Evolutionary conservation across 2,888 invertebrate genomes (phyloP), one percentile per base, ranked within the genome.

Genomic region (Lasioglossum calceatum): DNA sequence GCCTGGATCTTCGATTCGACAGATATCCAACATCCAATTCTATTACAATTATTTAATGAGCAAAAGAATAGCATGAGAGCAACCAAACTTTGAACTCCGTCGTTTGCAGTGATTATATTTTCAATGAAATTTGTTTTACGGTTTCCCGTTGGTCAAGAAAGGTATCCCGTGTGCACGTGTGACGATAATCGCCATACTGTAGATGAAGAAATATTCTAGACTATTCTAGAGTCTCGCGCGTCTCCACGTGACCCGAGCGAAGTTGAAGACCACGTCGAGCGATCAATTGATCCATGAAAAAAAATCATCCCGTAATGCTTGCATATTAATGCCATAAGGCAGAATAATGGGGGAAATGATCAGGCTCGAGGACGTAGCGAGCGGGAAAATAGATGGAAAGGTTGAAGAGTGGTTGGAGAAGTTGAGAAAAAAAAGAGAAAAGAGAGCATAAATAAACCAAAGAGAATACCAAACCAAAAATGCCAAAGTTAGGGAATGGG

Each of bases 221-320:
- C 36, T 36, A 36, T 36, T 36, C 23, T 39, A 10, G 5, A 12
- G 77, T 71, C 75, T 81, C 73, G 72, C 67, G 86, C 27, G 10
- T 16, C 4, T 50, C 73, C 86, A 87, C 86, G 86, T 86, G 86
- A 82, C 44, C 27, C 3, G 16, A 36, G 67, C 36, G 8, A 44
- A 50, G 27, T 27, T 12, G 27, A 14, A 64, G 61, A 64, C 16
- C 23, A 1, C 54, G 72, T 77, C 36, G 58, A 77, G 71, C 61
- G 39, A 10, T n/a, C 58, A 44, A n/a, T n/a, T 42, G 81, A 64
- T 50, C 47, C 8, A 39, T 61, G 64, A 42, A 50, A 78, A 61
- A 61, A 78, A 54, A 67, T 12, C n/a, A 23, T 77, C 58, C 4
- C 16, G 12, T 76, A 42, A 76, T 61, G 32, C 58, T 19, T 32